Evolutionary conservation across 2,113 vertebrate genomes (phyloP).

Genomic region (Heterotis niloticus): DNA sequence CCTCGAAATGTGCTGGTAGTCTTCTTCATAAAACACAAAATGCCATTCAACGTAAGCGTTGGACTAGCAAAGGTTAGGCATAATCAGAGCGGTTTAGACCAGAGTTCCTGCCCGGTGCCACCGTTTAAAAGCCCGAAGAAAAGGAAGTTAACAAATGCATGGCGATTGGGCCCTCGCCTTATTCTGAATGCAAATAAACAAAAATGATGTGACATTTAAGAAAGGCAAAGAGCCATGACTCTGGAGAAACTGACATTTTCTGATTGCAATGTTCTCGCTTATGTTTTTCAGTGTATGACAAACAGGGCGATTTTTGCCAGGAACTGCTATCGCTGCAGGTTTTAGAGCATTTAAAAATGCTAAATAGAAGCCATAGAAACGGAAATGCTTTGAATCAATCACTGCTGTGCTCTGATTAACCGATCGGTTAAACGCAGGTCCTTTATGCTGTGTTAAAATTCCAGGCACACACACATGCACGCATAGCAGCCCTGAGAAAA

Average conservation of each 20-base stretch:
- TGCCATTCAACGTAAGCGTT: too few species aligned
- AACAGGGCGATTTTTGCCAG: slow-evolving; percentile 10
- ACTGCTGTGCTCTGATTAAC: slow-evolving; percentile 16
- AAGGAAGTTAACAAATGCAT: too few species aligned
- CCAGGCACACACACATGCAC: not conserved
- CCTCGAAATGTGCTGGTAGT: too few species aligned
- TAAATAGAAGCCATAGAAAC: slow-evolving; percentile 24
- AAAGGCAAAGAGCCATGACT: slow-evolving; percentile 18
- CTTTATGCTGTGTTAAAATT: slow-evolving; percentile 1
- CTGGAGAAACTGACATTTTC: slow-evolving; percentile 22
- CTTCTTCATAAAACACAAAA: too few species aligned
- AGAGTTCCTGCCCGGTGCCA: too few species aligned
- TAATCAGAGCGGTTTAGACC: too few species aligned
- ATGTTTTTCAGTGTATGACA: slow-evolving; percentile 7
- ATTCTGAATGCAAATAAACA: not conserved
- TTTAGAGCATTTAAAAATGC: slow-evolving; percentile 27
- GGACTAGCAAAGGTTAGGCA: too few species aligned
- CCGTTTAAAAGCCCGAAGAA: too few species aligned
- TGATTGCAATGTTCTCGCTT: not conserved
- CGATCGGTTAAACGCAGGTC: slow-evolving; percentile 2
- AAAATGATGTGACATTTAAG: slow-evolving; percentile 18
- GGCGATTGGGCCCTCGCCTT: not conserved
- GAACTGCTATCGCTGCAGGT: slow-evolving; percentile 20
- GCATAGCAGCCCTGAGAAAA: not conserved
- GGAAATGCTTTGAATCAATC: slow-evolving; percentile 26